Evolutionary conservation across 2,888 invertebrate species (phyloP).

Genomic region (Chrysolina americana): DNA sequence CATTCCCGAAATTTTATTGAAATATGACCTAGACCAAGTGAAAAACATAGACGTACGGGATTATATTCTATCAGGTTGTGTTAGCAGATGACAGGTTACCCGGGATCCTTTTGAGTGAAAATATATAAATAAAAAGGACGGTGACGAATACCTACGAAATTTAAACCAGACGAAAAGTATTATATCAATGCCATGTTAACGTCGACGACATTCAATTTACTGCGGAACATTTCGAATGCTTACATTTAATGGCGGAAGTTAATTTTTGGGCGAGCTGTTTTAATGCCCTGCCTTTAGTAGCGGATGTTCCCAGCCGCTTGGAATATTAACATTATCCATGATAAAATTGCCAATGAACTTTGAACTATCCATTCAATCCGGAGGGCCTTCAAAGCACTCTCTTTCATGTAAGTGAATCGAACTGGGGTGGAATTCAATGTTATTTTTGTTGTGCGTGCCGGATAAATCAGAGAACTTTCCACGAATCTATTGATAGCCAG

Average conservation of each 20-base stretch:
- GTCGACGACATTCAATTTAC: not conserved
- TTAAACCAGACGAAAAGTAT: not conserved
- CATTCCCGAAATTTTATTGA: not conserved
- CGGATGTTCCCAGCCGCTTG: not conserved
- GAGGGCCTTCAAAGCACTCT: not conserved
- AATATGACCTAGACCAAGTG: conserved; percentile 6
- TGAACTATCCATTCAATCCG: not conserved
- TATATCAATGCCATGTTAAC: not conserved
- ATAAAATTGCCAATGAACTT: conserved; percentile 7
- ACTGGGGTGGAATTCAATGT: not conserved
- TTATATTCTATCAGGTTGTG: too few species aligned
- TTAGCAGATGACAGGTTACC: too few species aligned
- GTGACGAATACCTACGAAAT: not conserved
- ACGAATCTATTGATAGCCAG: not conserved
- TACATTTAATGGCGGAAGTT: not conserved
- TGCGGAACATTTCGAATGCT: not conserved
- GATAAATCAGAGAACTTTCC: not conserved
- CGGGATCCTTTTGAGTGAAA: too few species aligned
- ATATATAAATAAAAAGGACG: too few species aligned
- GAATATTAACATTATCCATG: not conserved
- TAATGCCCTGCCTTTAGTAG: not conserved
- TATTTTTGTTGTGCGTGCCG: not conserved
- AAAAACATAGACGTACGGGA: not conserved
- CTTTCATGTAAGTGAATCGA: not conserved
- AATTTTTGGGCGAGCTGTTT: not conserved